A percentile compares a stretch with the other conserved stretches of the same genome.
Conservation (phyloP, 2,797 vertebrate genomes). For the Helostoma temminkii region DNA sequence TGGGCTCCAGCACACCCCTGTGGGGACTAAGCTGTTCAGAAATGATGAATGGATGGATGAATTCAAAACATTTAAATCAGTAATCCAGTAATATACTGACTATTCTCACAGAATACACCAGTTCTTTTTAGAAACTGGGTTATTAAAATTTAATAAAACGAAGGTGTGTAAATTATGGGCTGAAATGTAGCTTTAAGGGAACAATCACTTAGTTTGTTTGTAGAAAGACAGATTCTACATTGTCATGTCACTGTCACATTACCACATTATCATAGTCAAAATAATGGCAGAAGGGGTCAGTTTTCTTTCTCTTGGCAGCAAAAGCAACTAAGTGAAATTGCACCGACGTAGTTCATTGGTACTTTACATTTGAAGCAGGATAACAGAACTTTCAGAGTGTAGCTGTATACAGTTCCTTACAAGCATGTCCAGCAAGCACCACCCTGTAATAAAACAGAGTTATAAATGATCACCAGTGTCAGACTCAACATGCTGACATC, state of each 20-base stretch:
- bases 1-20: no score
- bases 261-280: no score
- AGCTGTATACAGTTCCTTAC: constrained; percentile 2
- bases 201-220: no score
- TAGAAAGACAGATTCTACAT: no score
- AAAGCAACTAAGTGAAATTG: not conserved
- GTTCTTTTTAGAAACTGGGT: not conserved
- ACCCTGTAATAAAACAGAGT: constrained; percentile 37
- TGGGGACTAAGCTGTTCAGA: no score
- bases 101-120: not conserved
- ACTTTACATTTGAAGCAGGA: no score
- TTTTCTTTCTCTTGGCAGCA: not conserved
- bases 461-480: constrained; percentile 56
- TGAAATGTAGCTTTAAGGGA: not conserved
- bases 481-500: constrained; percentile 70
- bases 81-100: not conserved
- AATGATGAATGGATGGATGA: no score
- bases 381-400: not conserved
- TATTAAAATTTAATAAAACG: not conserved
- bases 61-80: constrained; percentile 10
- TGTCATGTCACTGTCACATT: no score
- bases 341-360: no score
- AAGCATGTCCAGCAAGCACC: not conserved
- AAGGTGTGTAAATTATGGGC: not conserved
- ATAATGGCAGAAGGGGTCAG: no score